A percentile compares a stretch with the other conserved stretches of the same genome.
Conservation (phyloP, 2,888 invertebrate species). For the Fissipunctia ypsillon region DNA sequence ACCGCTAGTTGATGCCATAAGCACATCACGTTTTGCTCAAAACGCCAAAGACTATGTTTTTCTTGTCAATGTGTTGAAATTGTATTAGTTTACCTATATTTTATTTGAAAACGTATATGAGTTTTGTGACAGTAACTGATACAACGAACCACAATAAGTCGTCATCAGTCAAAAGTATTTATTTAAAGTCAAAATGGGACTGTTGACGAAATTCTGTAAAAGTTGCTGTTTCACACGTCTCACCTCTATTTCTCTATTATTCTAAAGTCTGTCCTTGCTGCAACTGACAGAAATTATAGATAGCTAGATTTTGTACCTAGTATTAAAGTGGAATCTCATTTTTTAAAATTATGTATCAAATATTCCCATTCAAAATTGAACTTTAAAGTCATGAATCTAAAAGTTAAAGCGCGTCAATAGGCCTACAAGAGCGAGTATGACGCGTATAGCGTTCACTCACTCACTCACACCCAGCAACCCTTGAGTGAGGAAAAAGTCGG, state of each 20-base stretch:
- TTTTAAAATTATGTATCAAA: slow-evolving; percentile 54
- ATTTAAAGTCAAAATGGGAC: slow-evolving; percentile 50
- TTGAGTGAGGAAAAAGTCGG: slow-evolving; percentile 62
- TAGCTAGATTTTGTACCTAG: slow-evolving; percentile 66
- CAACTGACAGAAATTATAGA: slow-evolving; percentile 55
- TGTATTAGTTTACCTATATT: slow-evolving; percentile 64
- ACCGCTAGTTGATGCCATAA: slow-evolving; percentile 87
- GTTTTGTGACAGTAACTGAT: slow-evolving; percentile 41
- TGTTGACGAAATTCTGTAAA: slow-evolving; percentile 28
- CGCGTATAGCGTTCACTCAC: slow-evolving; percentile 59
- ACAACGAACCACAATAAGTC: slow-evolving; percentile 23
- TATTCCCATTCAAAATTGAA: slow-evolving; percentile 64
- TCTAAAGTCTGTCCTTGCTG: slow-evolving; percentile 37
- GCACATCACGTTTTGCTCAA: slow-evolving; percentile 86
- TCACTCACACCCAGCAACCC: slow-evolving; percentile 63
- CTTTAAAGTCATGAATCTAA: slow-evolving; percentile 40
- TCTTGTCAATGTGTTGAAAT: slow-evolving; percentile 69
- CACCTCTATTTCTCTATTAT: slow-evolving; percentile 43
- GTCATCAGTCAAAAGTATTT: slow-evolving; percentile 47
- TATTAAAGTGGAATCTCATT: slow-evolving; percentile 70
- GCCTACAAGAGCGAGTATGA: slow-evolving; percentile 59
- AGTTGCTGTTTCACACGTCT: slow-evolving; percentile 36
- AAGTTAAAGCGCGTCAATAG: slow-evolving; percentile 57
- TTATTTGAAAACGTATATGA: slow-evolving; percentile 42
- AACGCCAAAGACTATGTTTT: slow-evolving; percentile 85